phyloP scores from a whole-genome alignment of 2,888 invertebrate genomes.

The Monopis laevigella region DNA sequence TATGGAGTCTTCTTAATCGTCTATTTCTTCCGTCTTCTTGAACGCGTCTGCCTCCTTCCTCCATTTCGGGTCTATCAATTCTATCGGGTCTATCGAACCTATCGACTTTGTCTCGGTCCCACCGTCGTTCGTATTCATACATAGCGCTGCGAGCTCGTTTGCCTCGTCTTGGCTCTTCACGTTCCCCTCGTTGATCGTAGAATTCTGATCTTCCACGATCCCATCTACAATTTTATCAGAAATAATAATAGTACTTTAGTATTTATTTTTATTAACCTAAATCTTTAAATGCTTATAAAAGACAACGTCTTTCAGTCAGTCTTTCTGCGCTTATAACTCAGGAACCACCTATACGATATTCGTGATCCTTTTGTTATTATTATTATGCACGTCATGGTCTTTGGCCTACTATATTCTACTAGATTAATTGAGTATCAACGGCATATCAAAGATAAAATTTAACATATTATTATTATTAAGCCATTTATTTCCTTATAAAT shows the following conservation, averaged over 20 bases:
- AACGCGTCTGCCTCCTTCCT: constrained; percentile 20
- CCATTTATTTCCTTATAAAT: no score
- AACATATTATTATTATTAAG: no score
- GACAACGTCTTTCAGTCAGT: neutral
- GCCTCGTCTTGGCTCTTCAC: constrained; percentile 29
- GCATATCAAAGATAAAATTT: no score
- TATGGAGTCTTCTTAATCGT: constrained; percentile 37
- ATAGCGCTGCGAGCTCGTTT: constrained; percentile 45
- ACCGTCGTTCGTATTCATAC: constrained; percentile 36
- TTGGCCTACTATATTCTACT: no score
- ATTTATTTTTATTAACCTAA: no score
- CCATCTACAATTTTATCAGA: no score
- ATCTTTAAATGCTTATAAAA: neutral
- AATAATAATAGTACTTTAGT: no score
- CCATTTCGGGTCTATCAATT: constrained; percentile 15
- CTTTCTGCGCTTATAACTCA: no score
- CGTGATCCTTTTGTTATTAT: no score
- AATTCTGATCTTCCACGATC: constrained; percentile 46
- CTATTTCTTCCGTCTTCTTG: constrained; percentile 24
- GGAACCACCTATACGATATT: no score
- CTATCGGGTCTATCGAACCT: constrained; percentile 7
- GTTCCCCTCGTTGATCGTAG: constrained; percentile 37
- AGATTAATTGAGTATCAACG: no score
- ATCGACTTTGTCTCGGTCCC: constrained; percentile 20
- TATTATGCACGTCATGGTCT: no score